Percentiles rank a stretch among this genome's conserved stretches.
These are phyloP conservation scores for Lomographa bimaculata DNA, from an alignment of 2,888 invertebrate species.

Conservation along the genomic window DNA sequence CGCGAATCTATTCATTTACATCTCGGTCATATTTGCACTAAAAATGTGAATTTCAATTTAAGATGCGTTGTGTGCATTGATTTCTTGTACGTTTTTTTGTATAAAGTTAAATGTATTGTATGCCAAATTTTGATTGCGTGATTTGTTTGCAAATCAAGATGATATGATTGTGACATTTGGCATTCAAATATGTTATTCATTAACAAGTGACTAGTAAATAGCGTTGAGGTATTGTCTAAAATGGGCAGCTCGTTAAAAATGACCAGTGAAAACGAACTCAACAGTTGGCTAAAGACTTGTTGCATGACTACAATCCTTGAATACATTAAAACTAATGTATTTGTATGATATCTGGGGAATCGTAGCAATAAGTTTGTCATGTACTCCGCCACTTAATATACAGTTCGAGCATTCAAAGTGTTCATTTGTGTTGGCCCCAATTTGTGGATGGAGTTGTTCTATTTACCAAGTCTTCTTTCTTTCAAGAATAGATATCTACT, in stretches of 20 bases:
- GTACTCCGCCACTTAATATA: background rate
- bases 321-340: conserved; percentile 58
- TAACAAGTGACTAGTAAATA: background rate
- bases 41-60: conserved; percentile 10
- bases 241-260: conserved; percentile 35
- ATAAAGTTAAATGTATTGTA: too few species aligned
- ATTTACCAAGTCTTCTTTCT: too few species aligned
- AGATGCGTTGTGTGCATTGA: conserved; percentile 12
- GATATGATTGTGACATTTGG: background rate
- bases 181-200: background rate
- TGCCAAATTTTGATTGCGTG: background rate
- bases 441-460: conserved; percentile 2
- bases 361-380: conserved; percentile 11
- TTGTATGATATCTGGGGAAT: conserved; percentile 18
- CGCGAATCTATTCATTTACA: background rate
- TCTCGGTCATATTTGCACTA: conserved; percentile 6
- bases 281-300: conserved; percentile 78
- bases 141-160: background rate
- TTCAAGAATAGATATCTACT: too few species aligned
- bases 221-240: conserved; percentile 30
- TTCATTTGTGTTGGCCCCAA: too few species aligned
- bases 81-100: conserved; percentile 2
- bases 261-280: conserved; percentile 48
- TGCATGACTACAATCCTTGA: conserved; percentile 62
- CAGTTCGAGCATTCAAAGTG: too few species aligned